Conservation (phyloP, 2,113 vertebrate species). For the Macaca nemestrina region DNA sequence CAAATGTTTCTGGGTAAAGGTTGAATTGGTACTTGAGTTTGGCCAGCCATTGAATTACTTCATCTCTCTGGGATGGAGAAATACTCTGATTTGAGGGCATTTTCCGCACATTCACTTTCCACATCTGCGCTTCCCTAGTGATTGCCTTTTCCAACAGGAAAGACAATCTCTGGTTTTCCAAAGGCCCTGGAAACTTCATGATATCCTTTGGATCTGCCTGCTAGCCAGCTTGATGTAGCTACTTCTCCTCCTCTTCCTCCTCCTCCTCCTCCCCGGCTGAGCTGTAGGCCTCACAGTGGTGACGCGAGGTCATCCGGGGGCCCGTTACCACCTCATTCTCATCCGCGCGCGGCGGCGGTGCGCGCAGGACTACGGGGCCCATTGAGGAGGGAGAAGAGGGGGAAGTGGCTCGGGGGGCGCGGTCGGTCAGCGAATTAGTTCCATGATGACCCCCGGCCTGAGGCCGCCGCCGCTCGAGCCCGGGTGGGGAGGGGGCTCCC, state of each 20-base stretch:
- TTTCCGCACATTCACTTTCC: conserved; percentile 95
- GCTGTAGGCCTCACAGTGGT: conserved; percentile 89
- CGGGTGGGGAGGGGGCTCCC: conserved; percentile 70
- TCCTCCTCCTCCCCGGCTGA: conserved; percentile 91
- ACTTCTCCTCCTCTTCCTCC: conserved; percentile 60
- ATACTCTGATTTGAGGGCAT: conserved; percentile 89
- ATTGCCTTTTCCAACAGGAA: conserved; percentile 95
- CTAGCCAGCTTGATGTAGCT: conserved; percentile 96
- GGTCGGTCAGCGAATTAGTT: conserved; percentile 46
- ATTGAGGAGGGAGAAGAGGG: conserved; percentile 56
- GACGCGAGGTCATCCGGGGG: conserved; percentile 89
- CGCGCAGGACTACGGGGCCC: conserved; percentile 47
- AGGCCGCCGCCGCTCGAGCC: conserved; percentile 57
- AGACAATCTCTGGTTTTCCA: conserved; percentile 97
- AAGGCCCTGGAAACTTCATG: conserved; percentile 96
- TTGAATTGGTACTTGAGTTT: no score
- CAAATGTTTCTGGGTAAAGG: no score
- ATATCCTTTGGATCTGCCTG: conserved; percentile 92
- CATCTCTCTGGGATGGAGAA: no score
- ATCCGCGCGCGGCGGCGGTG: conserved; percentile 48
- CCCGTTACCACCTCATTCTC: conserved; percentile 86
- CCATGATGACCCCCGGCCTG: conserved; percentile 56
- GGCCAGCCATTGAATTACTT: no score
- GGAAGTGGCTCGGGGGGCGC: not conserved
- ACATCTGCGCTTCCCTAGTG: conserved; percentile 97